Base-by-base conservation (phyloP, 2,888 invertebrate genomes). In the Hyppa rectilinea region DNA sequence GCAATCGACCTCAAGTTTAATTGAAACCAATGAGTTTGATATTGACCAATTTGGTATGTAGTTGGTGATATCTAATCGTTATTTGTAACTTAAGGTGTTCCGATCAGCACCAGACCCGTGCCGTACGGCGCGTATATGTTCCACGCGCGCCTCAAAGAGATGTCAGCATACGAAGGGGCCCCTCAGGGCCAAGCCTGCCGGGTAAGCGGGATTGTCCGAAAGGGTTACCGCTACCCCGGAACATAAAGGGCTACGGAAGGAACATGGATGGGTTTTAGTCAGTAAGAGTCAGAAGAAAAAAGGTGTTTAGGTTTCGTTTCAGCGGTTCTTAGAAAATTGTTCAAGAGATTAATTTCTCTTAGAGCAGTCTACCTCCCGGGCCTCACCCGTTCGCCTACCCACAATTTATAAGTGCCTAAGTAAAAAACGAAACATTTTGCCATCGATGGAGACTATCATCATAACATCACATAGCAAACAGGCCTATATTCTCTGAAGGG, bases 21-120 rank as follows among this genome's bases (percentile, higher is more conserved):
- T 84, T 82, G 84, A 78, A 83, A 82, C 61, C 80, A 83, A 80
- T 82, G 84, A 83, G 64, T 62, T 53, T 50, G 68, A 62, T 84
- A 81, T 81, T 80, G 64, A 68, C 64, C 75, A 78, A 78, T 61
- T 77, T 73, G 52, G 40, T 55, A 17, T 29, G 60, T 69, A 63
- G 38, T 67, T 68, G 65, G 53, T 53, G 50, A 38, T 40, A 69
- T 12, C 45, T 58, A 29, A 40, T 58, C 12, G 17, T 26, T 70
- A 23, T 36, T 62, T 52, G 26, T 26, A n/a, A 17, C 23, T n/a
- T 23, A 31, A 29, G 36, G 29, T n/a, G n/a, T n/a, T n/a, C n/a
- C n/a, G n/a, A n/a, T n/a, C n/a, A n/a, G n/a, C n/a, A n/a, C n/a
- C n/a, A n/a, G n/a, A n/a, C n/a, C n/a, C n/a, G n/a, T n/a, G n/a